These are phyloP conservation scores for Laterallus jamaicensis DNA, from an alignment of 2,113 vertebrate genomes.

Conservation along the genomic window DNA sequence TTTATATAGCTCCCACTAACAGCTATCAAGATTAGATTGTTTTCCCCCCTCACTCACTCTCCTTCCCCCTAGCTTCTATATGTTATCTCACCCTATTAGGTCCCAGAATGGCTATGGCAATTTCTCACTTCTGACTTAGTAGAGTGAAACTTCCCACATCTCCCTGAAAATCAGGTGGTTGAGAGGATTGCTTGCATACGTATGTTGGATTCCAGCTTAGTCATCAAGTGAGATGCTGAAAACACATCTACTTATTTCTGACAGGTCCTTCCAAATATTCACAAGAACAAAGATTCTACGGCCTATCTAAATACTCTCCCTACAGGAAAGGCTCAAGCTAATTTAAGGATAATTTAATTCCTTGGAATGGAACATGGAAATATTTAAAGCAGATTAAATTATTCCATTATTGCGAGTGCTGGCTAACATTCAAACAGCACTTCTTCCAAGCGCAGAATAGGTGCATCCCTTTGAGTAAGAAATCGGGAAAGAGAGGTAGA, in stretches of 20 bases:
- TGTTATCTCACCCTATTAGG: neutral
- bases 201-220: neutral
- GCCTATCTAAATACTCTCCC: neutral
- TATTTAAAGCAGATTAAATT: neutral
- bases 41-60: neutral
- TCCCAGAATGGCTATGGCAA: neutral
- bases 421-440: no score
- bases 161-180: neutral
- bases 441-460: no score
- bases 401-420: no score
- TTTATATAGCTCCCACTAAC: neutral
- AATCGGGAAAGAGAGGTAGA: no score
- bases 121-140: neutral
- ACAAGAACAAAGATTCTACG: neutral
- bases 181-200: rapidly evolving
- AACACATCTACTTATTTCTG: neutral
- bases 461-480: no score
- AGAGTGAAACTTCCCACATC: neutral
- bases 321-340: neutral
- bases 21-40: neutral
- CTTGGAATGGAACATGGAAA: neutral
- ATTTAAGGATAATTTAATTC: neutral
- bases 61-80: no score
- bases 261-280: neutral
- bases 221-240: neutral